A percentile compares a stretch with the other conserved stretches of the same genome.
Conservation (phyloP, 2,113 vertebrate genomes). For the Stictonetta naevosa region DNA sequence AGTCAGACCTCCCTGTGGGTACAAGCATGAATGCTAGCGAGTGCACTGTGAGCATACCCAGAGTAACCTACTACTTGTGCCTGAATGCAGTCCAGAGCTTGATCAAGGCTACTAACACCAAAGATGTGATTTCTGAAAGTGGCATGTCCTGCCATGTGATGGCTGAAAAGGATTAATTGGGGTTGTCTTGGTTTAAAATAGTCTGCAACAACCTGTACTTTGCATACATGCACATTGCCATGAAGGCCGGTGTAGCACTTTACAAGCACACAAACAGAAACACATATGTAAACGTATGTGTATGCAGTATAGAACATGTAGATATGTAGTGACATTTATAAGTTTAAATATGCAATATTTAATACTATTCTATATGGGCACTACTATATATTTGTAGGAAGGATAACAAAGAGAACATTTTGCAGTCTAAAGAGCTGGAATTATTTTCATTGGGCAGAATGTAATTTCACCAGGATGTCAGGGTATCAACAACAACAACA, state of each 20-base stretch:
- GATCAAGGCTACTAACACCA: background rate
- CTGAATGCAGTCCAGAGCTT: background rate
- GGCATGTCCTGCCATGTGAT: background rate
- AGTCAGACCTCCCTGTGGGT: background rate
- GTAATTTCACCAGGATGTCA: background rate
- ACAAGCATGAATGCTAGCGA: background rate
- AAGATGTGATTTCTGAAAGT: background rate
- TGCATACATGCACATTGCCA: background rate
- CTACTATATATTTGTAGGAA: background rate
- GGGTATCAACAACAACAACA: background rate
- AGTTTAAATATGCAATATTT: background rate
- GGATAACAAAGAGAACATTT: background rate
- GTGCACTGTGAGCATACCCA: rapidly evolving
- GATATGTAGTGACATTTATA: background rate
- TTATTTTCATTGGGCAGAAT: background rate
- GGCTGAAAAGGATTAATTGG: background rate
- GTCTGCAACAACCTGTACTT: background rate
- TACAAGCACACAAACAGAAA: background rate
- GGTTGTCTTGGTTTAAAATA: background rate
- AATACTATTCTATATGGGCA: background rate
- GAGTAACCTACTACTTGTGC: background rate
- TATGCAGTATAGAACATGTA: background rate
- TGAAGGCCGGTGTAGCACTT: background rate
- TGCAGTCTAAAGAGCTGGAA: background rate
- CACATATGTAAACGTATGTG: background rate